These are phyloP conservation scores for Orchesella flavescens DNA, from an alignment of 2,888 invertebrate genomes.

Conservation along the genomic window DNA sequence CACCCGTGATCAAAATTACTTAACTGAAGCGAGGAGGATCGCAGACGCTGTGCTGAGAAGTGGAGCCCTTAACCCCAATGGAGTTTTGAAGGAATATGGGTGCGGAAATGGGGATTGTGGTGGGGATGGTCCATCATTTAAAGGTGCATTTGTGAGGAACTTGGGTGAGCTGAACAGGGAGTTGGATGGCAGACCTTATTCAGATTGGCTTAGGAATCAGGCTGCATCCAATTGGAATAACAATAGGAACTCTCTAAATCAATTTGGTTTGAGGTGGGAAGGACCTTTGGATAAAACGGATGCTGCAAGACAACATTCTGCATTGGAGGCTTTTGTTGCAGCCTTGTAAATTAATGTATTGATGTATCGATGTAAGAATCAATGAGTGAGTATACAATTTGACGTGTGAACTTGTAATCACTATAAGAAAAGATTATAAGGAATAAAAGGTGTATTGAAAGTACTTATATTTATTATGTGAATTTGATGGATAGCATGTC, in stretches of 20 bases:
- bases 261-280: conserved; percentile 68
- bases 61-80: conserved; percentile 60
- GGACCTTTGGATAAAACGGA: conserved; percentile 67
- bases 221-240: conserved; percentile 59
- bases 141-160: conserved; percentile 69
- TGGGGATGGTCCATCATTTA: conserved; percentile 65
- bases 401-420: neutral
- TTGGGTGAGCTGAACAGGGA: conserved; percentile 68
- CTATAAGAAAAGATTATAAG: no score
- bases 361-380: neutral
- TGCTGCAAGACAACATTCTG: conserved; percentile 67
- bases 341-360: conserved; percentile 36
- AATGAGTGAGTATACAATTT: neutral
- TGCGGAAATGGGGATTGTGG: conserved; percentile 68
- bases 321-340: conserved; percentile 68
- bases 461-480: no score
- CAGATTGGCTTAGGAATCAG: conserved; percentile 62
- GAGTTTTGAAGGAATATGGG: conserved; percentile 68
- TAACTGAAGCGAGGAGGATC: conserved; percentile 65
- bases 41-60: conserved; percentile 69
- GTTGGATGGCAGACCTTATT: conserved; percentile 63
- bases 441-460: neutral
- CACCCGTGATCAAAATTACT: conserved; percentile 58
- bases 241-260: conserved; percentile 68
- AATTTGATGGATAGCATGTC: no score